Evolutionary conservation across 2,888 invertebrate species (phyloP).

Genomic region (Caenorhabditis becei): DNA sequence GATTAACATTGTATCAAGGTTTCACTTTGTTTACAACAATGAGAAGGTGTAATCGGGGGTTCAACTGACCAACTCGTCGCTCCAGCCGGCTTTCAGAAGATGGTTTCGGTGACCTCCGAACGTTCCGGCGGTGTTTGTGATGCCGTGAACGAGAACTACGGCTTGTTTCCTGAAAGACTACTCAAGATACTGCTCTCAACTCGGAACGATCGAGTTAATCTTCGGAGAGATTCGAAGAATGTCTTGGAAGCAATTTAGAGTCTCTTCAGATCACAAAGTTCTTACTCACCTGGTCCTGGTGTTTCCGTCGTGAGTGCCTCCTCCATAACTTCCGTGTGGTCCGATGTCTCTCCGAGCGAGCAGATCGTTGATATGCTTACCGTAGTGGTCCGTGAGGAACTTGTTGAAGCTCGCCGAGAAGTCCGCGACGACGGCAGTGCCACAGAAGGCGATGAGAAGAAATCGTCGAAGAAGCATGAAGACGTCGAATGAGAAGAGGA

Average conservation of each 20-base stretch:
- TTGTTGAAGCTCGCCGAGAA: slow-evolving; percentile 58
- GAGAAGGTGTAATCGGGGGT: background rate
- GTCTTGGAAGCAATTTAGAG: no score
- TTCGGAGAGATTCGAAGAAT: no score
- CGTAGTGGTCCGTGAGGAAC: slow-evolving; percentile 51
- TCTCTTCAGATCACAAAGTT: background rate
- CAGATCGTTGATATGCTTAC: slow-evolving; percentile 55
- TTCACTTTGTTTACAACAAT: slow-evolving; percentile 16
- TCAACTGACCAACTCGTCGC: slow-evolving; percentile 56
- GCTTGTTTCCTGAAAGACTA: slow-evolving; percentile 69
- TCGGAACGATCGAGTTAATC: no score
- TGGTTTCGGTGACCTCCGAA: slow-evolving; percentile 64
- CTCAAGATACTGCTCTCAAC: no score
- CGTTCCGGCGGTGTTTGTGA: slow-evolving; percentile 68
- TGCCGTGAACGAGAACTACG: slow-evolving; percentile 67
- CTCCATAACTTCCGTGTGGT: slow-evolving; percentile 64
- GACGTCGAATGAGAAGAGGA: slow-evolving; percentile 13
- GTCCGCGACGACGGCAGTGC: slow-evolving; percentile 24
- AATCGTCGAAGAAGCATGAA: background rate
- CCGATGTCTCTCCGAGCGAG: slow-evolving; percentile 66
- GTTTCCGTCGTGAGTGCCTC: slow-evolving; percentile 61
- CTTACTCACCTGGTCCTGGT: slow-evolving; percentile 45
- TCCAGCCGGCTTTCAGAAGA: slow-evolving; percentile 65
- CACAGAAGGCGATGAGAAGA: slow-evolving; percentile 10
- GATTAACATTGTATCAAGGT: background rate